Base-by-base conservation (phyloP, 2,888 invertebrate genomes). In the Caenorhabditis parvicauda region DNA sequence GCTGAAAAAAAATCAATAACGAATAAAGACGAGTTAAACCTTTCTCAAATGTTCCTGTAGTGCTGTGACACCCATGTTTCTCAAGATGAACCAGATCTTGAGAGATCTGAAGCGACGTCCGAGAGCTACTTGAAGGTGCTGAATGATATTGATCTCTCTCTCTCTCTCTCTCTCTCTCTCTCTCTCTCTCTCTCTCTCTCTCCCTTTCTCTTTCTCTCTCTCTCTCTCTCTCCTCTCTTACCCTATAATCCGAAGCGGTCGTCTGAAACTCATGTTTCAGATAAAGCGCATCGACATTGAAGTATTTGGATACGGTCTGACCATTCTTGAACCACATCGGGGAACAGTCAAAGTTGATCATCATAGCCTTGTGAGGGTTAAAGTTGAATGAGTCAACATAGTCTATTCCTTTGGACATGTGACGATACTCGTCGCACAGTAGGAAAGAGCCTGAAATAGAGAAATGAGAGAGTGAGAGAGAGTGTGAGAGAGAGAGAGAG, bases 301-400 rank as follows among this genome's bases (percentile, higher is more conserved):
- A 98, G 0, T 96, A 95, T 63, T 91, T 87, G 81, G 96, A 95
- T 1, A 98, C 87, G 5, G 92, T 89, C 17, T 89, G 89, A 78
- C 93, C 92, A 82, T 93, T 91, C 35, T 65, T 59, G 85, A 84
- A 93, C 94, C 96, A 98, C 90, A 98, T 90, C 1, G 93, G 93
- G 0, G 96, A 95, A 81, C 96, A 98, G 83, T 98, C 98, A 72
- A 98, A 98, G 83, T 96, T 93, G 7, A 96, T 91, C 92, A 98
- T 91, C 82, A 98, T 84, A 92, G 96, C 96, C 83, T 98, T 98
- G 56, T 94, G 94, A 0, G 96, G 93, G 83, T 99, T 98, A 83
- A 96, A 96, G 2, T 94, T 95, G 67, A 96, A 89, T 0, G 96
- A 96, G 80, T 95, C 89, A 0, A 90, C 94, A 72, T 87, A 85